These are phyloP conservation scores for Drosophila saltans DNA, from an alignment of 1,140 invertebrate species.

Conservation along the genomic window DNA sequence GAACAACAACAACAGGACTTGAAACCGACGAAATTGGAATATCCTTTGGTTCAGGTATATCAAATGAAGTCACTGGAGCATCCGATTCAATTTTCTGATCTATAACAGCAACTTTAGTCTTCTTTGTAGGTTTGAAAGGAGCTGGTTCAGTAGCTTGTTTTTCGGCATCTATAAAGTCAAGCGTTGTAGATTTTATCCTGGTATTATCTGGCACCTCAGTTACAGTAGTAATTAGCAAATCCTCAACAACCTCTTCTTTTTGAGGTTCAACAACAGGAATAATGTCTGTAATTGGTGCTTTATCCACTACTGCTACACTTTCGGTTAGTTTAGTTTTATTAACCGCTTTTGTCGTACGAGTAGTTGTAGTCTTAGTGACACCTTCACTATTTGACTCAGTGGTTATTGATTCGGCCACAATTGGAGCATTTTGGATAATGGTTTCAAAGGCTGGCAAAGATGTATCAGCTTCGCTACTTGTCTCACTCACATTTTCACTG, in stretches of 20 bases:
- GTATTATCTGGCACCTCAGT: neutral
- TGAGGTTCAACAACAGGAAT: neutral
- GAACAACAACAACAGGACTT: neutral
- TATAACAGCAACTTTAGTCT: neutral
- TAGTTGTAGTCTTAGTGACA: conserved; percentile 67
- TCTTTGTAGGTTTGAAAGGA: conserved; percentile 15
- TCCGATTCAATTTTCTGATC: neutral
- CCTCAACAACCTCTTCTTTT: conserved; percentile 21
- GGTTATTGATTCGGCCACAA: conserved; percentile 66
- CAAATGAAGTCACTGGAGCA: neutral
- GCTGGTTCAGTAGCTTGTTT: conserved; percentile 19
- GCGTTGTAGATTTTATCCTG: conserved; percentile 36
- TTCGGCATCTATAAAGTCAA: conserved; percentile 60
- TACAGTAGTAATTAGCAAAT: neutral
- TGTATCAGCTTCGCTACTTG: conserved; percentile 47
- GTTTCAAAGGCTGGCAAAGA: conserved; percentile 44
- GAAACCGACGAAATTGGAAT: conserved; percentile 12
- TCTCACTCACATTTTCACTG: conserved; percentile 58
- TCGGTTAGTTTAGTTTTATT: conserved; percentile 40
- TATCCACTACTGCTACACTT: conserved; percentile 10
- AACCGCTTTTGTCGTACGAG: conserved; percentile 59
- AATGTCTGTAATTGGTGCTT: neutral
- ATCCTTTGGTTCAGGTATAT: conserved; percentile 8
- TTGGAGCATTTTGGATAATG: conserved; percentile 57
- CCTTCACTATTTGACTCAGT: conserved; percentile 69